Evolutionary conservation across 2,797 vertebrate genomes (phyloP).

Genomic region (Poeciliopsis gracilis): DNA sequence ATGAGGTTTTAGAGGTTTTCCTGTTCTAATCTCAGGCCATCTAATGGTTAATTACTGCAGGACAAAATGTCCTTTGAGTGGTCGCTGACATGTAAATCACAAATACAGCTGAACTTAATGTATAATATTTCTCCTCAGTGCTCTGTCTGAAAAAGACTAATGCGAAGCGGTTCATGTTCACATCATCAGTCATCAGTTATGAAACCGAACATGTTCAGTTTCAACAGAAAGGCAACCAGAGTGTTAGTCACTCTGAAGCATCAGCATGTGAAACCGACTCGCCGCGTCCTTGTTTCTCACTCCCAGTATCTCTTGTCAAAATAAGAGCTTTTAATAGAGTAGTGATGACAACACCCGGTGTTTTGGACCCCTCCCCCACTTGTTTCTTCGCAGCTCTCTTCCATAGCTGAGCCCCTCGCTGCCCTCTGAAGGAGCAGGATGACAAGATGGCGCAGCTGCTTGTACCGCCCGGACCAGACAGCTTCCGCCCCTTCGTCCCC

Average conservation of each 20-base stretch:
- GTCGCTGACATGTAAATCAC: no score
- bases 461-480: constrained; percentile 98
- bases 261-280: constrained; percentile 39
- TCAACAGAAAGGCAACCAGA: constrained; percentile 16
- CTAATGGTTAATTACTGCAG: constrained; percentile 12
- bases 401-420: constrained; percentile 85
- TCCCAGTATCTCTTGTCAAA: not conserved
- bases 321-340: not conserved
- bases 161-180: constrained; percentile 8
- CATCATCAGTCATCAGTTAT: constrained; percentile 26
- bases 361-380: not conserved
- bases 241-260: constrained; percentile 41
- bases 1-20: constrained; percentile 1
- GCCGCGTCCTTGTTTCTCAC: constrained; percentile 1
- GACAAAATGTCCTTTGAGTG: not conserved
- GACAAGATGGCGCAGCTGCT: constrained; percentile 99
- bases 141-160: not conserved
- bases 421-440: constrained; percentile 95
- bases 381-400: constrained; percentile 76
- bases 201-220: constrained; percentile 32
- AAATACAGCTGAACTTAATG: no score
- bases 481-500: constrained; percentile 93
- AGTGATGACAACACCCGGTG: not conserved
- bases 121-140: not conserved
- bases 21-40: constrained; percentile 8